Evolutionary conservation across 2,797 vertebrate species (phyloP).

Genomic region (Lutjanus argentimaculatus): DNA sequence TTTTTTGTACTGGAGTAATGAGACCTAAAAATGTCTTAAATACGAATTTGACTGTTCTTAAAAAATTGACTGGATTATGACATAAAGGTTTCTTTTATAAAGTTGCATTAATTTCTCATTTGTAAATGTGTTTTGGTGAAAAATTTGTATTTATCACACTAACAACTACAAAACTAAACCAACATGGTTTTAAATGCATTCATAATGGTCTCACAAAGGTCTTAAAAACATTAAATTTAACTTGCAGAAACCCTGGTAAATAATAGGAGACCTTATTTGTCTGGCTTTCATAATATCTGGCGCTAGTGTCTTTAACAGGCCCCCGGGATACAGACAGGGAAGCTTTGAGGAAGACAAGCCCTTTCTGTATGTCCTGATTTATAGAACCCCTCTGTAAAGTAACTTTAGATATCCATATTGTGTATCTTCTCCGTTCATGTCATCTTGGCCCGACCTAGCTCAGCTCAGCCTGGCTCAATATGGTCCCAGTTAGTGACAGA

Average conservation of each 20-base stretch:
- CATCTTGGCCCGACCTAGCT: slow-evolving; percentile 32
- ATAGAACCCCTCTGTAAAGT: slow-evolving; percentile 54
- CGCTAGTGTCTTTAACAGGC: slow-evolving; percentile 50
- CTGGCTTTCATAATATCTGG: slow-evolving; percentile 45
- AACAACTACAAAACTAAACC: too few species aligned
- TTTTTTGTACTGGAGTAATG: too few species aligned
- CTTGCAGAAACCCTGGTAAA: slow-evolving; percentile 13
- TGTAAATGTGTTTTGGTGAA: too few species aligned
- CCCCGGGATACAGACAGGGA: slow-evolving; percentile 17
- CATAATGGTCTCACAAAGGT: too few species aligned
- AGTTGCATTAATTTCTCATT: too few species aligned
- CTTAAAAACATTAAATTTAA: too few species aligned
- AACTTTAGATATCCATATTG: slow-evolving; percentile 66
- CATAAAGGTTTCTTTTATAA: too few species aligned
- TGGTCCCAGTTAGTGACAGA: slow-evolving; percentile 55
- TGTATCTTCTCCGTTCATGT: slow-evolving; percentile 41
- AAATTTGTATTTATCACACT: too few species aligned
- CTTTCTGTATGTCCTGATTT: slow-evolving; percentile 62
- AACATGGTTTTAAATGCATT: too few species aligned
- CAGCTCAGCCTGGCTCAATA: slow-evolving; percentile 49
- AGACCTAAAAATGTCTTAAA: too few species aligned
- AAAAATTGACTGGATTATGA: too few species aligned
- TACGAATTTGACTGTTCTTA: too few species aligned
- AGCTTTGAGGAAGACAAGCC: slow-evolving; percentile 36
- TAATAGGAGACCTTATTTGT: slow-evolving; percentile 48